Evolutionary conservation across 1,140 invertebrate genomes (phyloP).

Genomic region (Drosophila funebris): DNA sequence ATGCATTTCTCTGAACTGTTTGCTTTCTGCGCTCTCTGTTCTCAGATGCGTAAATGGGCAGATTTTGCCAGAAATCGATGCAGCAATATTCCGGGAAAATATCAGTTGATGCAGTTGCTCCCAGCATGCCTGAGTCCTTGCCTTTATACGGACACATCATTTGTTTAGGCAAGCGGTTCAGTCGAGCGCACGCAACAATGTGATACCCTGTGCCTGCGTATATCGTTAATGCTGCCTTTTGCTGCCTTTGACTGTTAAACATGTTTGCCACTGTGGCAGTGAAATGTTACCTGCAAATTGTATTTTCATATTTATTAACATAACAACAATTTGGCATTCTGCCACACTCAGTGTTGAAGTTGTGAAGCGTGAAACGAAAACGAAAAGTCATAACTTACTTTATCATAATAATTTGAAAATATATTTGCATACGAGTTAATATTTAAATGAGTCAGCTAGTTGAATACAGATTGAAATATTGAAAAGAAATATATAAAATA

Average conservation of each 20-base stretch:
- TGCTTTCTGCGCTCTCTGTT: background rate
- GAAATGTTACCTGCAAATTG: constrained; percentile 47
- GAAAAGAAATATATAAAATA: background rate
- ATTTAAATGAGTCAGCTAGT: background rate
- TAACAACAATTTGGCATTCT: constrained; percentile 35
- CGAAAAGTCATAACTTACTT: background rate
- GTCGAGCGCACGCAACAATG: too few species aligned
- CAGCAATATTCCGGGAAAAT: background rate
- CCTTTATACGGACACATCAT: background rate
- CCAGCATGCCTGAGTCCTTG: background rate
- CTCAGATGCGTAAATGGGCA: background rate
- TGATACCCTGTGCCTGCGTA: too few species aligned
- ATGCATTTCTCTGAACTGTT: background rate
- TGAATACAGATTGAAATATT: background rate
- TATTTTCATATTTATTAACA: constrained; percentile 50
- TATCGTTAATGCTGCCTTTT: too few species aligned
- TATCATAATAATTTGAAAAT: background rate
- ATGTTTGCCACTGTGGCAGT: background rate
- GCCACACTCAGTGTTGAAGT: background rate
- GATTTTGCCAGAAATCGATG: background rate
- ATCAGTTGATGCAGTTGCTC: background rate
- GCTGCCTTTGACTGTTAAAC: background rate
- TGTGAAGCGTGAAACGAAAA: constrained; percentile 11
- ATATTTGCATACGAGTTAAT: background rate
- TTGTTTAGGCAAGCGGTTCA: background rate